Base-by-base conservation (phyloP, 92 coral and sea anemone genomes). In the Zoanthus sansibaricus region DNA sequence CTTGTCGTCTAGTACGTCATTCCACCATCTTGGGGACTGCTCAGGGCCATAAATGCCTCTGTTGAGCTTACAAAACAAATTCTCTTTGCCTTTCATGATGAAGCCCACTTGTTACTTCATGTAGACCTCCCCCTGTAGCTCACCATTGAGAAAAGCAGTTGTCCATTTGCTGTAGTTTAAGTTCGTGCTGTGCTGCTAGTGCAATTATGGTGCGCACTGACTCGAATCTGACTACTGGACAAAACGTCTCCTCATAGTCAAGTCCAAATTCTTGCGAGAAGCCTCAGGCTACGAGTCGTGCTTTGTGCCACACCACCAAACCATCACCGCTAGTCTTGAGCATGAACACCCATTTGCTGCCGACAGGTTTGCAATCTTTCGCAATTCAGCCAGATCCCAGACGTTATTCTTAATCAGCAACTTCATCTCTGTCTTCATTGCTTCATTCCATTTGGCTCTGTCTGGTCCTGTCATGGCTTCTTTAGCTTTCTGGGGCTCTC, bases 1-100 rank as follows among this genome's bases (percentile, higher is more conserved):
- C n/a, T 78, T 72, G 56, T 77, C 82, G 59, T 93, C 91, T 48
- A 92, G 71, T 7, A 74, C 75, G 15, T 32, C 7, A 80, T 92
- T 92, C 95, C 91, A 92, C 87, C 92, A 85, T 9, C 90, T 78
- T 21, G 91, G 70, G 0, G 90, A 91, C 77, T 89, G 90, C 85
- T 93, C 91, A 13, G 91, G 77, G 51, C 94, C 90, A 72, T 92
- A 91, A 2, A 91, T 13, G 54, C 92, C 87, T 10, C 1, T 18
- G 13, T 62, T 33, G 69, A 62, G 69, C 25, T 18, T 18, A 16
- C 7, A 62, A 18, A 66, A 5, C 69, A 62, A 6, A 18, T 15
- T 1, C 69, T 62, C 25, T 16, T 62, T 10, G 18, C 69, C 69
- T 18, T 62, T 62, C 18, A 62, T 2, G n/a, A 11, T 18, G 17